Evolutionary conservation across 2,888 invertebrate species (phyloP), one percentile per base, ranked within the genome.

Genomic region (Urechis unicinctus): DNA sequence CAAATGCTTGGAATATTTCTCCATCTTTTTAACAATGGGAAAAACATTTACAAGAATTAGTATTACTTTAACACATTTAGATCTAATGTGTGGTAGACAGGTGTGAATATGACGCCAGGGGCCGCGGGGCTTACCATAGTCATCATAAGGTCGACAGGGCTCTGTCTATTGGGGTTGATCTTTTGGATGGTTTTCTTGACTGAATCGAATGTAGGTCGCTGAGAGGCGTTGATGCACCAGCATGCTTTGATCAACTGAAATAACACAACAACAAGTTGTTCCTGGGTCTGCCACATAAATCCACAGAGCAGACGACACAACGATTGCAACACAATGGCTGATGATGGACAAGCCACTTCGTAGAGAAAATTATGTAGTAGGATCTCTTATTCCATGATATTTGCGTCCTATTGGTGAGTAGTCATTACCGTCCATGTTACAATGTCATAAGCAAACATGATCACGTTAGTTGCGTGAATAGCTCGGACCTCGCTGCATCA

Each of bases 61-160:
- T 36, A 9, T 17, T 21, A 45, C 6, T 45, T 9, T 9, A 45
- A 31, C 9, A 21, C 21, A 36, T 6, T 22, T 4, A 29, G 31
- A 36, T 25, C 6, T 6, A 25, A 22, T 9, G 6, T 22, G 6
- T 17, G 22, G 6, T 9, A 6, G 13, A 45, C 22, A 6, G 21
- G 9, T 6, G 13, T 6, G 13, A 45, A 17, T 21, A n/a, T 21
- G 6, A n/a, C 6, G 13, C 13, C 45, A 9, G 9, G 6, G 13
- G 6, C 13, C 21, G 6, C 21, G 13, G 13, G 25, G 43, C 64
- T 53, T 60, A 71, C 71, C 69, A 71, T 73, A n/a, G 62, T 61
- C 70, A 71, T 70, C 69, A 73, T 72, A 3, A 71, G 60, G 52
- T 73, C 72, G 1, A 73, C 69, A 1, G 72, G 67, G 45, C 71